Evolutionary conservation across 1,140 invertebrate species (phyloP), one percentile per base, ranked within the genome.

Genomic region (Drosophila kanapiae): DNA sequence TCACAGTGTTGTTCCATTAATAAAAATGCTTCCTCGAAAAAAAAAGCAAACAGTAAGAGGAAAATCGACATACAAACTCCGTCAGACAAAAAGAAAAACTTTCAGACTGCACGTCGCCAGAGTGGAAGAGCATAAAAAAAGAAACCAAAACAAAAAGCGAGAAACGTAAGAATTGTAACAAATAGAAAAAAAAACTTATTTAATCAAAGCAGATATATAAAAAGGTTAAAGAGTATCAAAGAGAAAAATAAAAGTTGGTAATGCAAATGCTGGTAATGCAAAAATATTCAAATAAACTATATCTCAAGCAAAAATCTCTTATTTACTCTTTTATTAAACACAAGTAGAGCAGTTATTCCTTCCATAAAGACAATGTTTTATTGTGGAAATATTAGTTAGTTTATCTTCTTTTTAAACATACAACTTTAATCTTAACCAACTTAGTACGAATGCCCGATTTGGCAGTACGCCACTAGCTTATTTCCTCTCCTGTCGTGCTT

Each of bases 1-100:
- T 74, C 80, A 78, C 72, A 61, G 54, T 77, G 76, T 87, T 83
- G 83, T 86, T 86, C 87, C 83, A 86, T 86, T 86, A 86, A 86
- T 86, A 88, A 86, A 88, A 82, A 71, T 60, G 53, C 53, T 78
- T 80, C 49, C 69, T 53, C 51, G 27, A 59, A 54, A 76, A 77
- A 71, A 67, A 68, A 29, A 54, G 61, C 23, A 40, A 53, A 57
- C 71, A 60, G 56, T 37, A 31, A 38, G 27, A 58, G 37, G 18
- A 14, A 78, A 72, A 78, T 77, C 64, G 51, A 71, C 71, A 53
- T 14, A 29, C 38, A 40, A 78, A 62, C 62, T 63, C 42, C 40
- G 64, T 62, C 49, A 64, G 80, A 87, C 70, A 80, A 69, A 61
- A 70, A 59, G 60, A 80, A 86, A 84, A 90, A 87, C 81, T 75